Evolutionary conservation across 2,888 invertebrate genomes (phyloP).

Genomic region (Leptura quadrifasciata): DNA sequence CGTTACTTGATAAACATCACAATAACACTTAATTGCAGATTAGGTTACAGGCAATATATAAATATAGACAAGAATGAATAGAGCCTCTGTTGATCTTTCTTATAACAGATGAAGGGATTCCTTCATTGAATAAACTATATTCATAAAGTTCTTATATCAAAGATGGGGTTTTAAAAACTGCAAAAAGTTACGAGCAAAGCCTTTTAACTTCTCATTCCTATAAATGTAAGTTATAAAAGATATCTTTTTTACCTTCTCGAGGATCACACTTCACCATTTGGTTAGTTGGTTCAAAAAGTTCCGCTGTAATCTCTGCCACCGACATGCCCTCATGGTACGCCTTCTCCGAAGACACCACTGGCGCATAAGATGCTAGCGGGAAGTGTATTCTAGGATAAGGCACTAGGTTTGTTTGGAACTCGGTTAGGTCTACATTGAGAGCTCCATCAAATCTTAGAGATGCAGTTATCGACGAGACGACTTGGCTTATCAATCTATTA

Average conservation of each 20-base stretch:
- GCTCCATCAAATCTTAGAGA: conserved; percentile 92
- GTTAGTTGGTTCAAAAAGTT: conserved; percentile 91
- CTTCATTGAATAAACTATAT: no score
- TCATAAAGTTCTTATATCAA: no score
- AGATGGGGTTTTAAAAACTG: no score
- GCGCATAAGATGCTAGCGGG: conserved; percentile 84
- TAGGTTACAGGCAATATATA: no score
- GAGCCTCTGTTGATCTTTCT: no score
- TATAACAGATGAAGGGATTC: no score
- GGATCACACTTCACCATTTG: conserved; percentile 95
- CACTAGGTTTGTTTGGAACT: conserved; percentile 93
- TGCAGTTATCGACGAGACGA: conserved; percentile 91
- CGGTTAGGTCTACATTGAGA: conserved; percentile 91
- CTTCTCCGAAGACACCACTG: conserved; percentile 83
- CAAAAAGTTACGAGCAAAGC: no score
- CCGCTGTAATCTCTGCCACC: conserved; percentile 88
- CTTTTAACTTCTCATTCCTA: no score
- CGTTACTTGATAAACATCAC: no score
- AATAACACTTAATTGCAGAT: no score
- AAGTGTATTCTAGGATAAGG: conserved; percentile 96
- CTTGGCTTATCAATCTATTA: conserved; percentile 89
- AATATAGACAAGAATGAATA: no score
- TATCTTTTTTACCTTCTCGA: conserved; percentile 77
- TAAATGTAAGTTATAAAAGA: no score
- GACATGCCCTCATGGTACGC: conserved; percentile 86